These are phyloP conservation scores for Ips nitidus DNA, from an alignment of 1,140 invertebrate species.

Conservation along the genomic window DNA sequence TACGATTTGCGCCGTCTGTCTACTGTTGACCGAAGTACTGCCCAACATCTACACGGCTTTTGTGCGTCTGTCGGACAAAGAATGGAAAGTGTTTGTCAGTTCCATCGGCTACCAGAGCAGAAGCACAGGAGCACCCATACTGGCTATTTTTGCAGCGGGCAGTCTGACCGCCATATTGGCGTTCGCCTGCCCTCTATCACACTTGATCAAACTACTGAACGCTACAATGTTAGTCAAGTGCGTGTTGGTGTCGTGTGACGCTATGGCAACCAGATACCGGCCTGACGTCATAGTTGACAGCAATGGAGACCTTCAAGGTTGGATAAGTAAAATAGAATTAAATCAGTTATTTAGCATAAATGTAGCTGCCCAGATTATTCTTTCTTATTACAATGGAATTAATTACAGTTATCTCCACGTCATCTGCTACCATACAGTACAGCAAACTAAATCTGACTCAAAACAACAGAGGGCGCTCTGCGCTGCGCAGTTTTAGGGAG, in stretches of 20 bases:
- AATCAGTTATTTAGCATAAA: background rate
- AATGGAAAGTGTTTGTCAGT: slow-evolving; percentile 65
- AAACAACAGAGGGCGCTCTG: background rate
- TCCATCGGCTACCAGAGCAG: slow-evolving; percentile 65
- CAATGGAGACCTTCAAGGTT: slow-evolving; percentile 19
- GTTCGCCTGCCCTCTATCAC: slow-evolving; percentile 63
- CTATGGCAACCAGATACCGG: slow-evolving; percentile 46
- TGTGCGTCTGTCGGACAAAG: slow-evolving; percentile 61
- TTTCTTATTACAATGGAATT: too few relatives aligned
- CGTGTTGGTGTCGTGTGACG: slow-evolving; percentile 37
- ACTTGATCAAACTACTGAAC: slow-evolving; percentile 48
- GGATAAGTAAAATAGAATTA: background rate
- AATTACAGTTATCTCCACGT: background rate
- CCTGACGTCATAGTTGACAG: slow-evolving; percentile 35
- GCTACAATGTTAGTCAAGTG: slow-evolving; percentile 44
- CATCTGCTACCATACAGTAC: slow-evolving; percentile 18
- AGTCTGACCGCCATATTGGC: slow-evolving; percentile 66
- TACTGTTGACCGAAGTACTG: slow-evolving; percentile 63
- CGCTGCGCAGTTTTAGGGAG: slow-evolving; percentile 13
- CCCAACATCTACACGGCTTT: slow-evolving; percentile 61
- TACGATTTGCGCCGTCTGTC: slow-evolving; percentile 60
- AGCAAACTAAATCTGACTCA: slow-evolving; percentile 20
- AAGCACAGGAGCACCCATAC: slow-evolving; percentile 65
- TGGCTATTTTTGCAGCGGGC: slow-evolving; percentile 67
- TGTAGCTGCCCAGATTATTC: too few relatives aligned